These are phyloP conservation scores for Germaria angustata DNA, from an alignment of 2,888 invertebrate genomes.

Conservation along the genomic window DNA sequence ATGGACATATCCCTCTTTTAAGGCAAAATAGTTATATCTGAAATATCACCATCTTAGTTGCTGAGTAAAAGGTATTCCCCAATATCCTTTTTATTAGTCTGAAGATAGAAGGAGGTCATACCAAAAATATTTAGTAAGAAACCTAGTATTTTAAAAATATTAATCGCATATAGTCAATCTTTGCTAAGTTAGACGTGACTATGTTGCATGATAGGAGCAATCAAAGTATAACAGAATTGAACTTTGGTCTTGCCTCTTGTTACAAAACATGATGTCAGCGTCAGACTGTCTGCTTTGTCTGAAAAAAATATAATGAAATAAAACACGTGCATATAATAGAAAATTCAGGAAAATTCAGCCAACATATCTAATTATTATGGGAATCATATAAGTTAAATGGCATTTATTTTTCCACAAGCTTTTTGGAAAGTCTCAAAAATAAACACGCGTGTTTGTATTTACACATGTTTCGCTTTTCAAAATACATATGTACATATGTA, in stretches of 20 bases:
- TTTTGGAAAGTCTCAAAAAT: background rate
- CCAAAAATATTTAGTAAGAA: no score
- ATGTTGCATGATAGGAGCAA: no score
- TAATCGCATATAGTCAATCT: no score
- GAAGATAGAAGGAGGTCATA: no score
- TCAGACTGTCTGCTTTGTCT: slow-evolving; percentile 26
- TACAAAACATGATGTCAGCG: slow-evolving; percentile 25
- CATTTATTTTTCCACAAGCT: background rate
- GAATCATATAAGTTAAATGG: slow-evolving; percentile 25
- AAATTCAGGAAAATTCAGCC: background rate
- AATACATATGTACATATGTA: slow-evolving; percentile 11
- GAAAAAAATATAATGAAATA: background rate
- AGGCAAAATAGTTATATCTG: no score
- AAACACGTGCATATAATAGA: background rate
- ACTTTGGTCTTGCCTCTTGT: background rate
- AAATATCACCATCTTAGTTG: no score
- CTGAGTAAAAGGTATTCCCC: no score
- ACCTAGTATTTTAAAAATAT: no score
- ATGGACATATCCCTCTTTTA: no score
- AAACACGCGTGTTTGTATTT: slow-evolving; percentile 25
- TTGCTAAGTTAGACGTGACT: no score
- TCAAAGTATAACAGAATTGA: no score
- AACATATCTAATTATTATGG: slow-evolving; percentile 9
- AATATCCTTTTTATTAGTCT: no score
- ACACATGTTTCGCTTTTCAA: background rate